These are phyloP conservation scores for Aplidium turbinatum DNA, from an alignment of 23 tunicate genomes.

Conservation along the genomic window DNA sequence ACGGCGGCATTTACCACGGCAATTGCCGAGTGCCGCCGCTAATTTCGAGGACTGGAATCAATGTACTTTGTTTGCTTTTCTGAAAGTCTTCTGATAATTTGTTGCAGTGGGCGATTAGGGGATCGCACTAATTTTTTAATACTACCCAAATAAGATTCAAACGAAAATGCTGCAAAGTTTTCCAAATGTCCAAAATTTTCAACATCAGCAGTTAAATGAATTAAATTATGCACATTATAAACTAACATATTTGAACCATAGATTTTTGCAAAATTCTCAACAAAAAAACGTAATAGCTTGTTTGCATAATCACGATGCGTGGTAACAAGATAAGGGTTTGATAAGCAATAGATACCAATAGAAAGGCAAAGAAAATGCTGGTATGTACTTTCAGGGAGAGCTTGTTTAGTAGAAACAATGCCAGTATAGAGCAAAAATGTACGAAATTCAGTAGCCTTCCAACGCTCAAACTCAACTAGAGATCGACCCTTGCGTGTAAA, in stretches of 20 bases:
- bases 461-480: slow-evolving; percentile 43
- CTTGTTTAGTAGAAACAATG: slow-evolving; percentile 15
- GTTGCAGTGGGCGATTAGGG: slow-evolving; percentile 44
- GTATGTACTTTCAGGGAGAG: slow-evolving; percentile 10
- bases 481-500: slow-evolving; percentile 40
- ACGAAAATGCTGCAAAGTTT: slow-evolving; percentile 42
- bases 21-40: no score
- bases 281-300: slow-evolving; percentile 18
- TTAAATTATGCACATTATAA: slow-evolving; percentile 44
- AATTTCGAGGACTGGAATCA: no score
- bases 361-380: slow-evolving; percentile 38
- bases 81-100: slow-evolving; percentile 40
- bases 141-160: slow-evolving; percentile 41
- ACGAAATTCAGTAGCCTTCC: slow-evolving; percentile 55
- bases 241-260: slow-evolving; percentile 35
- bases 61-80: no score
- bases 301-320: slow-evolving; percentile 29
- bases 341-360: slow-evolving; percentile 22
- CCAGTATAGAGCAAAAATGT: slow-evolving; percentile 43
- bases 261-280: slow-evolving; percentile 8
- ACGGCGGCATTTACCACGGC: no score
- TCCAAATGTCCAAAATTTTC: slow-evolving; percentile 39
- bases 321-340: slow-evolving; percentile 1
- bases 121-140: slow-evolving; percentile 37
- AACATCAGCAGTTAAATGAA: slow-evolving; percentile 43